Percentiles rank a stretch among this genome's conserved stretches.
Evolutionary conservation across 2,888 invertebrate genomes (phyloP).

Genomic region (Nomada fucata): DNA sequence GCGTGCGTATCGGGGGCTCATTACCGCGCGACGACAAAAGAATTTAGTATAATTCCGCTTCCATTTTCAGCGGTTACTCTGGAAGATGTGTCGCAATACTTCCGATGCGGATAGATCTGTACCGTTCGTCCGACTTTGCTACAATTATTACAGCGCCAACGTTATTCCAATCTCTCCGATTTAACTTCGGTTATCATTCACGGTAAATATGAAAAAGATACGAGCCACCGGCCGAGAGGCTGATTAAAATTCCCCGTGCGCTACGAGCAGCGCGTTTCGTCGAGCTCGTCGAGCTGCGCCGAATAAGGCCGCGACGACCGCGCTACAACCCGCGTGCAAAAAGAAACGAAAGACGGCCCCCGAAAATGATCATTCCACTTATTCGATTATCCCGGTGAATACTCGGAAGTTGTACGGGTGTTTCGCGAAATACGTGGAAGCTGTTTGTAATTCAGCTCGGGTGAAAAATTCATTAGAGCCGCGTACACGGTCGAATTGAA

Average conservation of each 20-base stretch:
- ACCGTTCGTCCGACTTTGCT: too few species aligned
- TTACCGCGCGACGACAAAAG: constrained; percentile 4
- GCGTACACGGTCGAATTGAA: constrained; percentile 26
- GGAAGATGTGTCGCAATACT: too few species aligned
- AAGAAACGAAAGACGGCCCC: background rate
- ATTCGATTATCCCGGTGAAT: constrained; percentile 20
- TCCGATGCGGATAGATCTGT: too few species aligned
- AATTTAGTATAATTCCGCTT: background rate
- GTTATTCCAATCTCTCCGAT: background rate
- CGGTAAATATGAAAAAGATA: background rate
- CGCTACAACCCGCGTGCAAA: constrained; percentile 8
- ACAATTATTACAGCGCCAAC: background rate
- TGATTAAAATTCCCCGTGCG: constrained; percentile 25
- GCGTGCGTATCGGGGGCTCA: constrained; percentile 12
- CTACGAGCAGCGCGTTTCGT: constrained; percentile 14
- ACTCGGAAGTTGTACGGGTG: background rate
- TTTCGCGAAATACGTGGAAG: background rate
- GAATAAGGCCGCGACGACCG: constrained; percentile 13
- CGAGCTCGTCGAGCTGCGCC: background rate
- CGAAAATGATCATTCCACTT: constrained; percentile 17
- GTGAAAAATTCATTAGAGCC: constrained; percentile 26
- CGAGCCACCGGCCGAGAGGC: background rate
- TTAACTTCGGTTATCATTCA: background rate
- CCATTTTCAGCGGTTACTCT: too few species aligned
- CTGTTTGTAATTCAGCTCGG: constrained; percentile 21